Percentiles rank a stretch among this genome's conserved stretches.
phyloP scores from a whole-genome alignment of 2,113 vertebrate genomes.

The Piprites chloris region DNA sequence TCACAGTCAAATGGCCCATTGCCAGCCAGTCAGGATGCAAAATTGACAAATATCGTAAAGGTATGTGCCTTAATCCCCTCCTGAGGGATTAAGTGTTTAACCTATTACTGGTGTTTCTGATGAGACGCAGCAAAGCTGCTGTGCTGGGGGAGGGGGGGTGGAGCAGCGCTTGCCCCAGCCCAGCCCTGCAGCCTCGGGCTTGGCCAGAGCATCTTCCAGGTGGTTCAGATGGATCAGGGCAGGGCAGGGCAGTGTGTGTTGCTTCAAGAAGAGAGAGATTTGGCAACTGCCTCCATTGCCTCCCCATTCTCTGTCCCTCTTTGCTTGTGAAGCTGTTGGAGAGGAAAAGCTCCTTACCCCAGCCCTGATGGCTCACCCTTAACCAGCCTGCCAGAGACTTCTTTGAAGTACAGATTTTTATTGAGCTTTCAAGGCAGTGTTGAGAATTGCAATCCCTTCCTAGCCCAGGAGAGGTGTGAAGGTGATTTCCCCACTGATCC shows the following conservation, averaged over 20 bases:
- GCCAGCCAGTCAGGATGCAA: conserved; percentile 9
- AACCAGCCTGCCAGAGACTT: background rate
- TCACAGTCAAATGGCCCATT: background rate
- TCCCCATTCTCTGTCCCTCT: background rate
- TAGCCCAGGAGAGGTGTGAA: background rate
- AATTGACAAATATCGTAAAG: background rate
- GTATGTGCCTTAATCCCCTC: background rate
- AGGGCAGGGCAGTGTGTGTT: background rate
- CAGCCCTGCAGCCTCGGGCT: background rate
- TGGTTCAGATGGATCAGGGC: background rate
- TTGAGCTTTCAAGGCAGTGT: background rate
- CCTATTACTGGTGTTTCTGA: background rate
- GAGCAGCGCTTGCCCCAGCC: background rate
- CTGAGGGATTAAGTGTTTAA: background rate
- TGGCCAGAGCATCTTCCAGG: background rate
- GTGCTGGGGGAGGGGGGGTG: background rate
- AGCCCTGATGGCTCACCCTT: background rate
- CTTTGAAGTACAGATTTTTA: conserved; percentile 6
- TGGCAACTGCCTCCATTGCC: background rate
- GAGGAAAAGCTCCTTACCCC: background rate
- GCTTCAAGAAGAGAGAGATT: background rate
- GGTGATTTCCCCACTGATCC: background rate
- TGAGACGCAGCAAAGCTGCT: background rate
- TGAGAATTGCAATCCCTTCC: background rate
- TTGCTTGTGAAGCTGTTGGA: background rate